These are phyloP conservation scores for Cebus imitator DNA, from an alignment of 2,113 vertebrate species.

Conservation along the genomic window DNA sequence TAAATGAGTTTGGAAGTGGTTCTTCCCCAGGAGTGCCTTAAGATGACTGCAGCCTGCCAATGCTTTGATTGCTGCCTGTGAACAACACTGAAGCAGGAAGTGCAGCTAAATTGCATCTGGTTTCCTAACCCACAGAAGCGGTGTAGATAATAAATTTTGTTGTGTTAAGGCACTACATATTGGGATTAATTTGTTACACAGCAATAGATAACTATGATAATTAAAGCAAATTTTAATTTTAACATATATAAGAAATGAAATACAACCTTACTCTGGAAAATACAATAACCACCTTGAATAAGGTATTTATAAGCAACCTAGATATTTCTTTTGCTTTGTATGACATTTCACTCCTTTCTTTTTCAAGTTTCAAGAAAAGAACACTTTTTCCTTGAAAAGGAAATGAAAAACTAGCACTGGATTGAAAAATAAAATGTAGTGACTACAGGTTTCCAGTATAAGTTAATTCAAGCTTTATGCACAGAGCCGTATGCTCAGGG, in stretches of 20 bases:
- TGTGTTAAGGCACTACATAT: neutral
- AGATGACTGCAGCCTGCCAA: neutral
- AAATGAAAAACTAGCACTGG: conserved; percentile 28
- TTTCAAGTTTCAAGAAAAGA: no score
- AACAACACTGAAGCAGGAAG: neutral
- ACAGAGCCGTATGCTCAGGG: neutral
- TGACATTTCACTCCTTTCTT: neutral
- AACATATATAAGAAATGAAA: conserved; percentile 59
- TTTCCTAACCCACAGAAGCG: neutral
- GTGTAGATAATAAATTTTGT: neutral
- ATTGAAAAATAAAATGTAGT: neutral
- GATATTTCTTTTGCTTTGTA: neutral
- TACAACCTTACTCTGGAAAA: conserved; percentile 39
- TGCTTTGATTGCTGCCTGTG: neutral
- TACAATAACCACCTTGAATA: neutral
- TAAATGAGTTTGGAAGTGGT: neutral
- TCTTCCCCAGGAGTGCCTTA: neutral
- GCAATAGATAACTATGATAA: conserved; percentile 21
- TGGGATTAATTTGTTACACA: neutral
- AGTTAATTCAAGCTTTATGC: conserved; percentile 58
- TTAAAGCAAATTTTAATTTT: conserved; percentile 37
- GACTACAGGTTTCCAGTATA: conserved; percentile 48
- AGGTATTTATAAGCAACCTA: neutral
- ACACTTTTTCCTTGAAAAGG: neutral
- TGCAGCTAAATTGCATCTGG: neutral